A percentile compares a stretch with the other conserved stretches of the same genome.
phyloP scores from a whole-genome alignment of 2,113 vertebrate species.

The Neomonachus schauinslandi region DNA sequence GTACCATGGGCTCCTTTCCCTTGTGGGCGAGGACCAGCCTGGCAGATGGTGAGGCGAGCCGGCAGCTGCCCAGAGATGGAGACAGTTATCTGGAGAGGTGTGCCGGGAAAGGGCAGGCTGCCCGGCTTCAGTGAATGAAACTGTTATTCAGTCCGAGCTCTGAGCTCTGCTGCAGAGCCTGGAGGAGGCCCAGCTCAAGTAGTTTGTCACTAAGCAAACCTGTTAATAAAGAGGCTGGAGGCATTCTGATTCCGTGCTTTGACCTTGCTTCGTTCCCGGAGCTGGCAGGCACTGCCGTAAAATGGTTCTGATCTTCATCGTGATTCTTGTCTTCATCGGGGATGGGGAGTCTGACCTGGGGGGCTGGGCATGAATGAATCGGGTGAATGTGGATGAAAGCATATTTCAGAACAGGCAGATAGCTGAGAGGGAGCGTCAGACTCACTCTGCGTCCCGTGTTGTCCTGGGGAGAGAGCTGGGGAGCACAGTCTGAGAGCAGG shows the following conservation, averaged over 20 bases:
- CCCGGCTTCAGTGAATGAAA: background rate
- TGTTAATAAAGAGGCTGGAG: background rate
- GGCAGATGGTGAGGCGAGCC: conserved; percentile 67
- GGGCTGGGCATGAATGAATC: background rate
- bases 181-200: background rate
- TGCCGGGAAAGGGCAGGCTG: background rate
- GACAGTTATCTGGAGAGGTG: background rate
- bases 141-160: background rate
- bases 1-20: background rate
- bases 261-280: conserved; percentile 15
- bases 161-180: background rate
- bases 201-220: background rate
- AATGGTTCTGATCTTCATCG: background rate
- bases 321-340: background rate
- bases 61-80: conserved; percentile 39
- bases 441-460: background rate
- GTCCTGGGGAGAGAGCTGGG: background rate
- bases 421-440: background rate
- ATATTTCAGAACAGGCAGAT: background rate
- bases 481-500: accelerated
- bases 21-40: conserved; percentile 4
- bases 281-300: background rate
- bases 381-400: background rate
- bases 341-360: too few relatives aligned
- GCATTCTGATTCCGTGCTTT: background rate